Evolutionary conservation across 1,140 invertebrate species (phyloP), one percentile per base, ranked within the genome.

Genomic region (Drosophila melanica): DNA sequence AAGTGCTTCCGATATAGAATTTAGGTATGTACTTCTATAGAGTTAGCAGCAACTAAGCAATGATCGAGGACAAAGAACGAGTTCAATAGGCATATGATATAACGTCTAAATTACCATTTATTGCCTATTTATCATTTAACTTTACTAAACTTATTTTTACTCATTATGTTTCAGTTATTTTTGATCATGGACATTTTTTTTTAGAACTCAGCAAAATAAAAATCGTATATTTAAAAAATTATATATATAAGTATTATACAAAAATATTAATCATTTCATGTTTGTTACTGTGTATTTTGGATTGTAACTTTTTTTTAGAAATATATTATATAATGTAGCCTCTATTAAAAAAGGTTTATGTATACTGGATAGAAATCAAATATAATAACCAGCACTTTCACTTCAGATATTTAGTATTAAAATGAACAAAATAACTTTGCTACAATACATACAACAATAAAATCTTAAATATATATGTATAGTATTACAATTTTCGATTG

Each of bases 221-320:
- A 45, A 41, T 3, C 27, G 6, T 18, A 18, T 44, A 62, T 45
- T 59, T 54, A 72, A 70, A 72, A 23, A 23, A 23, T 41, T 75
- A 79, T 79, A 51, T 58, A 45, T 81, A 66, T 75, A 63, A 73
- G 47, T 79, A 69, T 79, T 71, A 69, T 84, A 79, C 75, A 72
- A 76, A 64, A 75, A 14, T 20, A 37, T 76, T 74, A 77, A 75
- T 69, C 50, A 81, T 72, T 86, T 76, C 55, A 54, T 82, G 75
- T 87, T 89, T 86, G 68, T 78, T 87, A 89, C 35, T 57, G 76
- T 87, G 82, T 87, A 87, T 89, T 87, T 87, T 87, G 77, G 84
- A 87, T 79, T 87, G 58, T 39, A 79, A 79, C 33, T 79, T 89
- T 89, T 82, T 73, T 62, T 80, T 74, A 75, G 65, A 79, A 74